These are phyloP conservation scores for Gopherus evgoodei DNA, from an alignment of 2,113 vertebrate genomes.

Conservation along the genomic window DNA sequence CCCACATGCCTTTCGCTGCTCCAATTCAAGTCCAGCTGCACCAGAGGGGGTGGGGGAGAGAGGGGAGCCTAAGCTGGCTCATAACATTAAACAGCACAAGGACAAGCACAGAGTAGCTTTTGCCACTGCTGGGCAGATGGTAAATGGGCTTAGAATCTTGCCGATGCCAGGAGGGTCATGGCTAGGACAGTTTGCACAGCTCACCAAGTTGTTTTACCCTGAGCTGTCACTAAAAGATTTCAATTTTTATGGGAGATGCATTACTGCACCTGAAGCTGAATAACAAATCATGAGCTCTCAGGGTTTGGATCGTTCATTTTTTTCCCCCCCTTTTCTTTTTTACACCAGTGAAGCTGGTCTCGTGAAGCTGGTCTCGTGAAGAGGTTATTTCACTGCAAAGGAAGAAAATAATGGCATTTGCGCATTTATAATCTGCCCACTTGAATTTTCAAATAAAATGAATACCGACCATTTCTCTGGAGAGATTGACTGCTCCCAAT, in stretches of 20 bases:
- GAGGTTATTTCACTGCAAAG: neutral
- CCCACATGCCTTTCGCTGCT: neutral
- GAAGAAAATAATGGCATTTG: neutral
- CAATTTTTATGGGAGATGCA: neutral
- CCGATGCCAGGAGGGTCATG: neutral
- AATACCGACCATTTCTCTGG: neutral
- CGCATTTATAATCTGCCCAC: too few species aligned
- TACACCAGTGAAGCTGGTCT: neutral
- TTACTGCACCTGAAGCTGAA: neutral
- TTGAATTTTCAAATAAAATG: neutral
- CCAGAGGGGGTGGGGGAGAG: neutral
- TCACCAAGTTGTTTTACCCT: accelerated
- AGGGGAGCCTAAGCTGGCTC: neutral
- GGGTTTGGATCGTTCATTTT: neutral
- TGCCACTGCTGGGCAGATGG: neutral
- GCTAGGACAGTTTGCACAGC: neutral
- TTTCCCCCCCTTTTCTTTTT: neutral
- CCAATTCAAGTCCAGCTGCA: neutral
- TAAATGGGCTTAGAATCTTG: neutral
- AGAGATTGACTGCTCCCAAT: neutral
- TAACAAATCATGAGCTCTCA: neutral
- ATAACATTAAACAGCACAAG: accelerated
- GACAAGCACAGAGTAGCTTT: neutral
- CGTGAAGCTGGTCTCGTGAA: neutral
- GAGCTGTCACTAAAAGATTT: neutral